Evolutionary conservation across 2,113 vertebrate genomes (phyloP), one percentile per base, ranked within the genome.

Genomic region (Nettapus auritus): DNA sequence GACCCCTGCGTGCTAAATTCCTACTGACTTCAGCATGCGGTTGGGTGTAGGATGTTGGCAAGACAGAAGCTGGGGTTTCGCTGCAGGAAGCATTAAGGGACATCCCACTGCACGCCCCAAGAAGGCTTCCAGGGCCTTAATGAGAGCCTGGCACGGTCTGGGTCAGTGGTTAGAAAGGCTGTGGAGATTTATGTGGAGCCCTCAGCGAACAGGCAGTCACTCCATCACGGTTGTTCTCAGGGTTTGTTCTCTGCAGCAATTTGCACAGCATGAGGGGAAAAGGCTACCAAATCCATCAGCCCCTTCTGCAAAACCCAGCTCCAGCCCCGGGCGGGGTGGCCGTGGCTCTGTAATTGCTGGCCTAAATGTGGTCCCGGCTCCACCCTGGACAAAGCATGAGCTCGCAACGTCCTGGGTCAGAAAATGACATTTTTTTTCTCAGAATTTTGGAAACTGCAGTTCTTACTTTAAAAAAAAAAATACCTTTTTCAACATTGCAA

Each of bases 231-330:
- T 34, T 63, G 36, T 60, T 93, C 57, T 52, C 69, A 0, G 8
- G n/a, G 18, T 90, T 90, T 82, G 63, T 82, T 91, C 84, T 79
- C 63, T 2, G 0, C 82, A 75, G 87, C 0, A 5, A 40, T 89
- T 95, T 93, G 75, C 59, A 50, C 44, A 40, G 59, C 81, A 17
- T 33, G 57, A 28, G 46, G 64, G 60, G 76, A 80, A 88, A 84
- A 29, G 29, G 50, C 63, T 86, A 50, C 80, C 88, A 77, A 70
- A 88, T 86, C 82, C 57, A 70, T 63, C 86, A 74, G 82, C 59
- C 31, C 71, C 31, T 73, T 95, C 85, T 93, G 59, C 50, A 66
- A 92, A 96, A 82, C 64, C 46, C 76, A 53, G 40, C 68, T 83
- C 14, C 79, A 91, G 86, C 44, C 75, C 64, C 3, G 0, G 34